Conservation (phyloP, 1,140 invertebrate species). For the Drosophila persimilis region DNA sequence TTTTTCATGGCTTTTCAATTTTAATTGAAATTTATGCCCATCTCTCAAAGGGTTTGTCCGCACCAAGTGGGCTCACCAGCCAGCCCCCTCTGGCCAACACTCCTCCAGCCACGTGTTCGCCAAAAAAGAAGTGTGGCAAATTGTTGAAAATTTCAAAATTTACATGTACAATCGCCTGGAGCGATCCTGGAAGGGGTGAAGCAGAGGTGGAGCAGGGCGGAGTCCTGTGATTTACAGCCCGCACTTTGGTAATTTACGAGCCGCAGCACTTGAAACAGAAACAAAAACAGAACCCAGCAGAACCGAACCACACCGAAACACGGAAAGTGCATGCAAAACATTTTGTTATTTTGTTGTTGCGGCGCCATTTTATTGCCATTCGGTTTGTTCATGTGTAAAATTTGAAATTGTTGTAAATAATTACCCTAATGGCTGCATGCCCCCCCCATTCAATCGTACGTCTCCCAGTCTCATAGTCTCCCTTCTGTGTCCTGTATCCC, state of each 20-base stretch:
- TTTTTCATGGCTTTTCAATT: slow-evolving; percentile 80
- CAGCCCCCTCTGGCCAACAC: background rate
- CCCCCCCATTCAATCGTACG: slow-evolving; percentile 1
- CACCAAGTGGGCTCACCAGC: slow-evolving; percentile 17
- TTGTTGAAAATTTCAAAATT: slow-evolving; percentile 73
- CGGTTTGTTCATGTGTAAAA: slow-evolving; percentile 73
- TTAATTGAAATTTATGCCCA: slow-evolving; percentile 81
- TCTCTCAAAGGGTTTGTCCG: slow-evolving; percentile 47
- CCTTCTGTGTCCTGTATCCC: slow-evolving; percentile 3
- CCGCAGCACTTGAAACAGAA: slow-evolving; percentile 42
- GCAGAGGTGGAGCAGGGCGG: slow-evolving; percentile 2
- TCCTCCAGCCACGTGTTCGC: slow-evolving; percentile 61
- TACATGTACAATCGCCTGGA: slow-evolving; percentile 55
- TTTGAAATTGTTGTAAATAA: slow-evolving; percentile 80
- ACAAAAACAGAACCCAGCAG: slow-evolving; percentile 18
- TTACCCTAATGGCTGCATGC: slow-evolving; percentile 67
- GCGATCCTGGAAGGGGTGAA: slow-evolving; percentile 32
- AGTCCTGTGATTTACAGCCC: slow-evolving; percentile 63
- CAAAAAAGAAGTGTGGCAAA: slow-evolving; percentile 74
- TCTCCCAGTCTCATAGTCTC: slow-evolving; percentile 17
- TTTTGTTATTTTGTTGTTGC: slow-evolving; percentile 34
- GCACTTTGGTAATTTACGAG: slow-evolving; percentile 72
- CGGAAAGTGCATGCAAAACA: slow-evolving; percentile 70
- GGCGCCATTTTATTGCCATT: slow-evolving; percentile 64
- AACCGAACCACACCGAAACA: slow-evolving; percentile 21